phyloP scores from a whole-genome alignment of 2,797 vertebrate species.

The Hozukius guyotensis region DNA sequence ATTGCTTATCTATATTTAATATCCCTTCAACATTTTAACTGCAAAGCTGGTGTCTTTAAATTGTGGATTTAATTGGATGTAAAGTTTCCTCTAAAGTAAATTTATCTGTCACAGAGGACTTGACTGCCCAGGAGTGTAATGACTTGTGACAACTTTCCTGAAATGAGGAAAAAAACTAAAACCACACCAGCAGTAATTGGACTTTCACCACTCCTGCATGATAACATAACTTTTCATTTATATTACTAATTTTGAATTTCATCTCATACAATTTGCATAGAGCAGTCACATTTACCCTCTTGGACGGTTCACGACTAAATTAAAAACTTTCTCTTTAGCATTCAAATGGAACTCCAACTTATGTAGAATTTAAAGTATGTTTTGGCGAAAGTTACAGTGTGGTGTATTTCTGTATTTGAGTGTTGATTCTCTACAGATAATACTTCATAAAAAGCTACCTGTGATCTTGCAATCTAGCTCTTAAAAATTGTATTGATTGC shows the following conservation, averaged over 20 bases:
- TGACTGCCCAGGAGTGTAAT: not conserved
- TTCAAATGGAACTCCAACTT: not conserved
- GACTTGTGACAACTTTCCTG: slow-evolving; percentile 26
- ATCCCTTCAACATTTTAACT: slow-evolving; percentile 14
- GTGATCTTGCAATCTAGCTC: not conserved
- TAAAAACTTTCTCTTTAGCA: not conserved
- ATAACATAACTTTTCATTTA: slow-evolving; percentile 33
- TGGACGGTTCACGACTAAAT: not conserved
- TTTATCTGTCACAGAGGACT: slow-evolving; percentile 19
- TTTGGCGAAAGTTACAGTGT: not conserved
- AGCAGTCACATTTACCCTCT: slow-evolving; percentile 3
- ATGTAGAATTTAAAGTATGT: not conserved
- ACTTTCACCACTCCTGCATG: slow-evolving; percentile 11
- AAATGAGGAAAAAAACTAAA: not conserved
- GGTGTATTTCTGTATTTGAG: not conserved
- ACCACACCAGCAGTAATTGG: slow-evolving; percentile 28
- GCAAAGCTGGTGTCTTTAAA: slow-evolving; percentile 14
- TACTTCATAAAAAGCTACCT: not conserved
- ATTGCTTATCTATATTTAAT: slow-evolving; percentile 37
- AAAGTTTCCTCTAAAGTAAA: slow-evolving; percentile 25
- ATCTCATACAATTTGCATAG: not conserved
- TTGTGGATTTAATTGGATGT: slow-evolving; percentile 41
- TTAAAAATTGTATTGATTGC: not conserved
- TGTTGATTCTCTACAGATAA: not conserved
- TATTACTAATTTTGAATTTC: slow-evolving; percentile 25